A percentile compares a stretch with the other conserved stretches of the same genome.
phyloP scores from a whole-genome alignment of 2,888 invertebrate genomes.

The Stratiomys singularior region DNA sequence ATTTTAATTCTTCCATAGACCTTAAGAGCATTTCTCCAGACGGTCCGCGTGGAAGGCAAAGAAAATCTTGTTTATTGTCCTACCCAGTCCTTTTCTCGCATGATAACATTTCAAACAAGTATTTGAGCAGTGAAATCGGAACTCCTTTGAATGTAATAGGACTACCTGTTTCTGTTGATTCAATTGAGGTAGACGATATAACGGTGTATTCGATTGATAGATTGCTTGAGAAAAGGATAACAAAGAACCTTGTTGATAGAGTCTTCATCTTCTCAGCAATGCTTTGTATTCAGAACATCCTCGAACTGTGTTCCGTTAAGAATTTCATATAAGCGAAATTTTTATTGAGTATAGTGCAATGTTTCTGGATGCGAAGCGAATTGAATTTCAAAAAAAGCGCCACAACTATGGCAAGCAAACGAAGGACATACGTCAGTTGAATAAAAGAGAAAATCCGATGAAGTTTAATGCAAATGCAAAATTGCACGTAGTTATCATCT shows the following conservation, averaged over 20 bases:
- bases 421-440: too few species aligned
- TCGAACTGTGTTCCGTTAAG: not conserved
- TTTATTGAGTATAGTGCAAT: too few species aligned
- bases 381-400: not conserved
- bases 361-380: too few species aligned
- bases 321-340: too few species aligned
- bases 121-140: conserved; percentile 31
- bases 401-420: too few species aligned
- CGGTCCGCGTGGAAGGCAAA: not conserved
- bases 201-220: not conserved
- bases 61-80: conserved; percentile 23
- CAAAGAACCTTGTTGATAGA: not conserved
- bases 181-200: not conserved
- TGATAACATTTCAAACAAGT: not conserved
- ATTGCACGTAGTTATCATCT: too few species aligned
- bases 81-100: conserved; percentile 5
- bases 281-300: not conserved
- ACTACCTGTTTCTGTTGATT: conserved; percentile 22
- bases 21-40: not conserved
- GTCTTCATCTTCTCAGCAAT: not conserved
- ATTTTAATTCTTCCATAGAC: not conserved
- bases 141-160: conserved; percentile 3
- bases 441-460: too few species aligned
- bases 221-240: not conserved
- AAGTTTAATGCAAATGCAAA: too few species aligned